Evolutionary conservation across 2,888 invertebrate genomes (phyloP).

Genomic region (Dasysyrphus albostriatus): DNA sequence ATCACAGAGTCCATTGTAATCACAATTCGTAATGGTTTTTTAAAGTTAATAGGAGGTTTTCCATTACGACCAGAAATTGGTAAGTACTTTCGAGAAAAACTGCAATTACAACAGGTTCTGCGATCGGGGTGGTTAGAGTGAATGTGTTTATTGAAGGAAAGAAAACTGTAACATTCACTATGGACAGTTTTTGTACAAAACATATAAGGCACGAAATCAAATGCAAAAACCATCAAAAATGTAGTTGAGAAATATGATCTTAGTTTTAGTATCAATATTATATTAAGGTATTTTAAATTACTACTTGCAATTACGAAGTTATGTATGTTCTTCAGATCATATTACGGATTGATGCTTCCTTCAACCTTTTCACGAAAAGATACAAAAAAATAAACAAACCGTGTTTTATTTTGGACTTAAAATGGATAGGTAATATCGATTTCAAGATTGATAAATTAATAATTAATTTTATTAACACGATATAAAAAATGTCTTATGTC

Average conservation of each 20-base stretch:
- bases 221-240: neutral
- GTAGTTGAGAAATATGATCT: neutral
- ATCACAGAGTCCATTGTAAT: neutral
- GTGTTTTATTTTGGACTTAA: neutral
- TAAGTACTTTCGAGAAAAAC: neutral
- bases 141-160: neutral
- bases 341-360: neutral
- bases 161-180: neutral
- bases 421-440: neutral
- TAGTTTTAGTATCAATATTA: neutral
- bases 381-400: neutral
- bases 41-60: neutral
- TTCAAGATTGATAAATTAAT: neutral
- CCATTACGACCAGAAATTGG: neutral
- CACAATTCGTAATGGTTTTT: neutral
- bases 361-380: neutral
- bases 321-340: neutral
- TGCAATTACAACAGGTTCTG: neutral
- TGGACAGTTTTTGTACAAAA: constrained; percentile 1
- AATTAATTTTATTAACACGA: neutral
- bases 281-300: neutral
- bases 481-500: neutral
- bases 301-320: neutral
- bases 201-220: constrained; percentile 13
- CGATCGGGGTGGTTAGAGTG: neutral